A percentile compares a stretch with the other conserved stretches of the same genome.
phyloP scores from a whole-genome alignment of 2,113 vertebrate species.

The Girardinichthys multiradiatus region DNA sequence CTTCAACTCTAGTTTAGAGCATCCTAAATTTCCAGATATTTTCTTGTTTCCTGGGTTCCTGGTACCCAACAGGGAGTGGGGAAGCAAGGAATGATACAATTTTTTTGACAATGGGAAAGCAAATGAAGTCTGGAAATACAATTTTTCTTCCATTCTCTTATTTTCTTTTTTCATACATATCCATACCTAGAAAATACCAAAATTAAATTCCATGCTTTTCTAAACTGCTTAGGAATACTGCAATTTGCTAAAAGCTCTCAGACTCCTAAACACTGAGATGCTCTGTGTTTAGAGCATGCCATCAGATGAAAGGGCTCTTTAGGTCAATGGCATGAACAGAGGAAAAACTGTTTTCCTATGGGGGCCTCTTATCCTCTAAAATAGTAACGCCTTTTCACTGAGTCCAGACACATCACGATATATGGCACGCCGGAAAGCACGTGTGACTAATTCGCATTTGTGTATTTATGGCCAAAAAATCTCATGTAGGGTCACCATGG shows the following conservation, averaged over 20 bases:
- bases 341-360: constrained; percentile 74
- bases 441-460: constrained; percentile 70
- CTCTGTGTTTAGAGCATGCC: constrained; percentile 67
- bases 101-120: not conserved
- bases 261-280: constrained; percentile 49
- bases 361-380: constrained; percentile 35
- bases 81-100: not conserved
- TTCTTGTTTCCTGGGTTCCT: not conserved
- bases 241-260: constrained; percentile 49
- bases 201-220: not conserved
- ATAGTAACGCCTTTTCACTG: constrained; percentile 68
- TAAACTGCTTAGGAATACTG: not conserved
- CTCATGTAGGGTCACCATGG: constrained; percentile 35
- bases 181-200: no score
- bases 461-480: constrained; percentile 62
- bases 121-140: not conserved
- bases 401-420: constrained; percentile 36
- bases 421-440: constrained; percentile 46
- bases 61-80: no score
- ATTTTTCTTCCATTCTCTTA: not conserved
- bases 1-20: constrained; percentile 20
- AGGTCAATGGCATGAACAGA: constrained; percentile 72
- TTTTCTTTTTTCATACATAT: not conserved
- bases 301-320: constrained; percentile 65
- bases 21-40: constrained; percentile 1